Percentiles rank a stretch among this genome's conserved stretches.
Conservation (phyloP, 2,113 vertebrate genomes). For the Siniperca knerii region DNA sequence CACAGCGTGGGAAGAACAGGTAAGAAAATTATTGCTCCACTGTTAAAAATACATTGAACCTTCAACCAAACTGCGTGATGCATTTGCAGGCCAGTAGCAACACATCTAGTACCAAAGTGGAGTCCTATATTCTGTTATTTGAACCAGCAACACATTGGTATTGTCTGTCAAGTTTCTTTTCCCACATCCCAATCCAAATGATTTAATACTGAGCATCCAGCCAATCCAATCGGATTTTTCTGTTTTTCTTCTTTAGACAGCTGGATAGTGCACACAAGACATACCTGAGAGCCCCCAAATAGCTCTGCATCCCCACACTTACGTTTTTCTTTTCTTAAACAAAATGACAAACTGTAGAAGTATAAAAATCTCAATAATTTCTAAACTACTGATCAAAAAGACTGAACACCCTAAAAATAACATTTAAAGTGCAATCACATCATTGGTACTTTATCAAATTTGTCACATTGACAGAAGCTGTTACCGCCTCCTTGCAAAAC, state of each 20-base stretch:
- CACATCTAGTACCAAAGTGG: not conserved
- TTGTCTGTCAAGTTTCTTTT: not conserved
- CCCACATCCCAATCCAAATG: not conserved
- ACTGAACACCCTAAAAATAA: not conserved
- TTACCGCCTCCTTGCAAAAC: constrained; percentile 16
- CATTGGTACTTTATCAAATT: not conserved
- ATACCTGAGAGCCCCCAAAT: not conserved
- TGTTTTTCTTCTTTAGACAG: not conserved
- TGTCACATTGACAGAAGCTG: constrained; percentile 13
- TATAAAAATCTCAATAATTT: constrained; percentile 1
- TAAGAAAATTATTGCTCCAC: constrained; percentile 56
- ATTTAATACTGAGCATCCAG: not conserved
- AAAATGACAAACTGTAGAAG: not conserved
- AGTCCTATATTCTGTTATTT: not conserved
- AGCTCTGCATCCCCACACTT: not conserved
- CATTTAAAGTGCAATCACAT: constrained; percentile 11
- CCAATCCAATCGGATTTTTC: not conserved
- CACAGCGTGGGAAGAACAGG: constrained; percentile 71
- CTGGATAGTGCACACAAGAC: not conserved
- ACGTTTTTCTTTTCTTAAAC: not conserved
- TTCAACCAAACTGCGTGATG: constrained; percentile 33
- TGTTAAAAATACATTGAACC: constrained; percentile 55
- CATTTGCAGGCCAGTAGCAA: constrained; percentile 6
- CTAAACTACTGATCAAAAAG: not conserved
- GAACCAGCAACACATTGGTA: not conserved